A percentile compares a stretch with the other conserved stretches of the same genome.
phyloP scores from a whole-genome alignment of 2,797 vertebrate species.

The Sebastolobus alascanus region DNA sequence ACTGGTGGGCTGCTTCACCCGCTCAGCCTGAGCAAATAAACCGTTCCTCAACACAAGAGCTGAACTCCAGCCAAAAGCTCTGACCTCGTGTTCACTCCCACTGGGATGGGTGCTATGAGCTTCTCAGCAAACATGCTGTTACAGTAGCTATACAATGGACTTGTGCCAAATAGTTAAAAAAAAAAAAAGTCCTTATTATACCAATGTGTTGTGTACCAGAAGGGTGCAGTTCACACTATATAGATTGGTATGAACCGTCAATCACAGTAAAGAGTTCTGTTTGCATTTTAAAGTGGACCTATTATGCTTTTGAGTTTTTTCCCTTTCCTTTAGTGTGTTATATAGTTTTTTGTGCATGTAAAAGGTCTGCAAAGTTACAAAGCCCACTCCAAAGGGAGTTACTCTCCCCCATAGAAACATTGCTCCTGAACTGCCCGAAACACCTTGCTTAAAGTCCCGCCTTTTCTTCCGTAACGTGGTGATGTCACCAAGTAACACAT shows the following conservation, averaged over 20 bases:
- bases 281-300: no score
- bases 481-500: no score
- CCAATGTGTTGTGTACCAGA: background rate
- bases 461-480: no score
- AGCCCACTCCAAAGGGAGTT: no score
- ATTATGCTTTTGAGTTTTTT: no score
- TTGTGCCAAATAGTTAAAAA: background rate
- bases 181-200: no score
- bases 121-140: background rate
- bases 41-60: background rate
- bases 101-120: background rate
- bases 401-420: no score
- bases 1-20: background rate
- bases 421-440: no score
- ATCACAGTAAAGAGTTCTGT: background rate
- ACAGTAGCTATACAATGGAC: background rate
- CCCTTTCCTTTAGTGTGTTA: no score
- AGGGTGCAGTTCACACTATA: background rate
- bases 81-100: background rate
- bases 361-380: no score
- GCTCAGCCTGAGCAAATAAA: background rate
- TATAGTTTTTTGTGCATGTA: no score
- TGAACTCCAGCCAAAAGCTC: background rate
- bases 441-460: no score
- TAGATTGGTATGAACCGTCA: background rate